Evolutionary conservation across 2,113 vertebrate genomes (phyloP).

Genomic region (Chaetodon trifascialis): DNA sequence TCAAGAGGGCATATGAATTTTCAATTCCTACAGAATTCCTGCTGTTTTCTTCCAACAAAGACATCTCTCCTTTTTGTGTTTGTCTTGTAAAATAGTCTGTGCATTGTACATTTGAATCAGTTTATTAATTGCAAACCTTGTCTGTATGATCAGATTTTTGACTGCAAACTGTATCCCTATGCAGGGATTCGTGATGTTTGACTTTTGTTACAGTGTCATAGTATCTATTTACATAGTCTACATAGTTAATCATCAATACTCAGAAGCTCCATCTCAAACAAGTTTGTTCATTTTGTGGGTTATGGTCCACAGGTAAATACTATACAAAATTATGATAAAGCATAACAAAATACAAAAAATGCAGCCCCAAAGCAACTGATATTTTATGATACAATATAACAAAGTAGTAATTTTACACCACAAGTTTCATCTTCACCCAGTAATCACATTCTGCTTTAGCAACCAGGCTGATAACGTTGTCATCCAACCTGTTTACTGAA

Average conservation of each 20-base stretch:
- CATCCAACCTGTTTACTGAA: background rate
- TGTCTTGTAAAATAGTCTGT: constrained; percentile 39
- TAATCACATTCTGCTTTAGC: background rate
- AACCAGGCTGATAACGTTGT: background rate
- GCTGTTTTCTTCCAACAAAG: constrained; percentile 57
- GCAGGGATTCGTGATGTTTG: background rate
- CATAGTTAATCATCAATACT: background rate
- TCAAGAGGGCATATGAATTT: constrained; percentile 33
- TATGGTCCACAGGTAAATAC: background rate
- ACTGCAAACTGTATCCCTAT: background rate
- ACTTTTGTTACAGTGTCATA: background rate
- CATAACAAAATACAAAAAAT: background rate
- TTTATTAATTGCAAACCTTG: background rate
- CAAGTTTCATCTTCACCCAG: background rate
- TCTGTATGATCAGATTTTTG: background rate
- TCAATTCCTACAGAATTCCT: constrained; percentile 53
- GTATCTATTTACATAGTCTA: background rate
- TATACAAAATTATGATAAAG: background rate
- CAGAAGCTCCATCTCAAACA: background rate
- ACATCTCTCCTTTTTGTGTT: constrained; percentile 29
- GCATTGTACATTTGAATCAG: constrained; percentile 32
- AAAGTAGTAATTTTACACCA: background rate
- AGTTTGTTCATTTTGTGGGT: background rate
- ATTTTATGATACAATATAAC: background rate
- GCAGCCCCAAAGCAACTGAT: background rate